These are phyloP conservation scores for Zosterops borbonicus DNA, from an alignment of 2,113 vertebrate genomes.

Conservation along the genomic window DNA sequence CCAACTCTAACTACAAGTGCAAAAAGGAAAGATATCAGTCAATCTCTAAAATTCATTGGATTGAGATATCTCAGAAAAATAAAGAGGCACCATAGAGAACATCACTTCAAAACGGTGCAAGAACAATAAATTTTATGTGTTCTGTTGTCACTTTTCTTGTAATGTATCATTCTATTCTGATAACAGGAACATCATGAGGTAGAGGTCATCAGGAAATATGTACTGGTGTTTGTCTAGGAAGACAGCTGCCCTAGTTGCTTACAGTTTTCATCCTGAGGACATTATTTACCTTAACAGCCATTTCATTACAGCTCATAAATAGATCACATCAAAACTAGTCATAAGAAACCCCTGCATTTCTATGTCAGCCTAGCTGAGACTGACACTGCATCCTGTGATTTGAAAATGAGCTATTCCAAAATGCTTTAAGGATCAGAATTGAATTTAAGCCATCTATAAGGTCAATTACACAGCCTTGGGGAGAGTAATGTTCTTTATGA, in stretches of 20 bases:
- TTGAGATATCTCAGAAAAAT: neutral
- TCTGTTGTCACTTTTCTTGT: neutral
- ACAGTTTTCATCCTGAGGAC: neutral
- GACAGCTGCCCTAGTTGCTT: neutral
- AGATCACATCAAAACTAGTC: neutral
- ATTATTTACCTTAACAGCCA: neutral
- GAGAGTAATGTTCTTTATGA: neutral
- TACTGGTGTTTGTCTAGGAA: neutral
- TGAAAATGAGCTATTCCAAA: constrained; percentile 15
- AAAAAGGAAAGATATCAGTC: neutral
- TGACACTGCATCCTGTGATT: neutral
- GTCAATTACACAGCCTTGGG: neutral
- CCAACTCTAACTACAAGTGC: neutral
- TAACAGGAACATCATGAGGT: neutral
- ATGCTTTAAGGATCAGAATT: neutral
- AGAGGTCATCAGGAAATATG: neutral
- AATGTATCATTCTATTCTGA: neutral
- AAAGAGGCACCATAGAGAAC: neutral
- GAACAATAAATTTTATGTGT: neutral
- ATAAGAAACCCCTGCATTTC: neutral
- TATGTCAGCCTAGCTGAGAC: neutral
- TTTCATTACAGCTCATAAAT: constrained; percentile 29
- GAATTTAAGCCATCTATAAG: neutral
- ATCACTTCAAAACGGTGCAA: neutral
- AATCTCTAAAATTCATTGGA: neutral